Conservation (phyloP, 2,113 vertebrate genomes). For the zebrafish (Danio rerio) region DNA sequence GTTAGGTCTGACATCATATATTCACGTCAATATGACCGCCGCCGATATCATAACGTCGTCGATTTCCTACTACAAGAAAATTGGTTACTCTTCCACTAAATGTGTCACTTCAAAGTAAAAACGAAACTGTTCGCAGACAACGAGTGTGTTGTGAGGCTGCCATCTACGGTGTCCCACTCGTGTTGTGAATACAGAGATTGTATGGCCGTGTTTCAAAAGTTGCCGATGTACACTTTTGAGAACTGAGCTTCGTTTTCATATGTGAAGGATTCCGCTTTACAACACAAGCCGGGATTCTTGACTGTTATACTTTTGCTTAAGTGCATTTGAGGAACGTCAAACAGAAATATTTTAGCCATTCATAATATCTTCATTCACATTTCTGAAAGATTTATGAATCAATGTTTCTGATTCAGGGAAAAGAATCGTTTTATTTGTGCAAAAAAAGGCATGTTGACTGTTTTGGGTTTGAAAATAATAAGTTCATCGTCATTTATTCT, state of each 20-base stretch:
- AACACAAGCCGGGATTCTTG: too few relatives aligned
- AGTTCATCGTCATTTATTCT: neutral
- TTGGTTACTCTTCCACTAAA: constrained; percentile 3
- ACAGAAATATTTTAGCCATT: neutral
- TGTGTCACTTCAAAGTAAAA: neutral
- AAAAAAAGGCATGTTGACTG: neutral
- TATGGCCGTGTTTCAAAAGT: constrained; percentile 2
- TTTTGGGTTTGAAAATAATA: neutral
- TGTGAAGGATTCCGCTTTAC: too few relatives aligned
- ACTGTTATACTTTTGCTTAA: too few relatives aligned
- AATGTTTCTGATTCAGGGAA: neutral
- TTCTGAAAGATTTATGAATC: neutral
- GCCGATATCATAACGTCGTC: neutral
- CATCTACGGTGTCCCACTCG: neutral
- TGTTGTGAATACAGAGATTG: constrained; percentile 19
- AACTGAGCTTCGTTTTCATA: too few relatives aligned
- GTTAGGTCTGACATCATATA: neutral
- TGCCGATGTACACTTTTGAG: too few relatives aligned
- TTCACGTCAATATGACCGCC: neutral
- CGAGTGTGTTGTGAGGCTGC: neutral
- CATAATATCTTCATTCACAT: neutral
- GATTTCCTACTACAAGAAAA: neutral
- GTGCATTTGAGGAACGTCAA: neutral
- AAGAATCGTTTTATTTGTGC: neutral
- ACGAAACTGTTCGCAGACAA: constrained; percentile 1